Conservation (phyloP, 2,888 invertebrate species). For the Marasmarcha lunaedactyla region DNA sequence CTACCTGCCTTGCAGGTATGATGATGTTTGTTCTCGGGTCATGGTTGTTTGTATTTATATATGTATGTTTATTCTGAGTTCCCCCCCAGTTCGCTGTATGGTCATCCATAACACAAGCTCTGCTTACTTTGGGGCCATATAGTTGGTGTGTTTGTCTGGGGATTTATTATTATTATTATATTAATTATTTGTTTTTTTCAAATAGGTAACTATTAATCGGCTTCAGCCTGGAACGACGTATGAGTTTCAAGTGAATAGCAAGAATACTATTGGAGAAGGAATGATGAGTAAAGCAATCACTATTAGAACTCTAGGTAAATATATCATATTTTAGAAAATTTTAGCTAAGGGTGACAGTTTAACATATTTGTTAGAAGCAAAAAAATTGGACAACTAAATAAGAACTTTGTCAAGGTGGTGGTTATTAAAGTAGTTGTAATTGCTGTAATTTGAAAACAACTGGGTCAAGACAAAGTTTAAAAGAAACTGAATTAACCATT, state of each 20-base stretch:
- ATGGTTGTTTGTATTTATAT: no score
- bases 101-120: no score
- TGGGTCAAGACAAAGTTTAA: not conserved
- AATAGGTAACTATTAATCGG: slow-evolving; percentile 87
- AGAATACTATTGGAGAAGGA: slow-evolving; percentile 94
- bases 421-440: not conserved
- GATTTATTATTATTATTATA: no score
- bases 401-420: not conserved
- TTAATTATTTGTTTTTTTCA: slow-evolving; percentile 1
- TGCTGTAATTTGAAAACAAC: not conserved
- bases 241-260: slow-evolving; percentile 96
- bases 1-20: no score
- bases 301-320: slow-evolving; percentile 88
- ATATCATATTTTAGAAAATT: not conserved
- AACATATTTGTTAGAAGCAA: not conserved
- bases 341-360: not conserved
- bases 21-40: no score
- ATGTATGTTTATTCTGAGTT: no score
- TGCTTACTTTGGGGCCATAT: no score
- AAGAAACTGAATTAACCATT: not conserved
- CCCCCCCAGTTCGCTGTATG: no score
- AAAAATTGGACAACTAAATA: no score
- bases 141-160: no score
- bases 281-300: slow-evolving; percentile 95
- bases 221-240: slow-evolving; percentile 91